Evolutionary conservation across 2,113 vertebrate species (phyloP).

Genomic region (Sinocyclocheilus anophthalmus): DNA sequence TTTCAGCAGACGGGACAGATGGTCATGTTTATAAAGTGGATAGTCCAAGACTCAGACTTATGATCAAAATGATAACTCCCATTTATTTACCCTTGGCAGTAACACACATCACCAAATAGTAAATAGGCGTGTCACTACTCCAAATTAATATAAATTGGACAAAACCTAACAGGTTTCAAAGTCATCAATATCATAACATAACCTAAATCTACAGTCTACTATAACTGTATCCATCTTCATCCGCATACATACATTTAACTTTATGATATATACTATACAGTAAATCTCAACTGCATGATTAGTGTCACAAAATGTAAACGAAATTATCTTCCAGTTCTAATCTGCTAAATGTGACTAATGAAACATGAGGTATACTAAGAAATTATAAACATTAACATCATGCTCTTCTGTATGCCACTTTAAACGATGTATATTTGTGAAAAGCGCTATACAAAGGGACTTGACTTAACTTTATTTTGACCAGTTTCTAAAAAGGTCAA

Average conservation of each 20-base stretch:
- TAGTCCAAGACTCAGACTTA: neutral
- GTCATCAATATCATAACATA: too few relatives aligned
- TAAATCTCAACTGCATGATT: neutral
- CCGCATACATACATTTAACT: neutral
- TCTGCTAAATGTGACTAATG: neutral
- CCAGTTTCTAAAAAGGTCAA: neutral
- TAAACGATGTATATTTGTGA: too few relatives aligned
- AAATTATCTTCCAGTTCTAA: neutral
- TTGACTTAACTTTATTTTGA: neutral
- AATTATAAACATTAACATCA: neutral
- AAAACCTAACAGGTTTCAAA: too few relatives aligned
- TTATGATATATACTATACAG: neutral
- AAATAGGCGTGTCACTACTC: too few relatives aligned
- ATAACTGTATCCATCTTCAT: neutral
- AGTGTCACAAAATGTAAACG: neutral
- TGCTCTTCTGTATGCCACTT: neutral
- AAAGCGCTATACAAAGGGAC: neutral
- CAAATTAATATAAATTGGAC: too few relatives aligned
- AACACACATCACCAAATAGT: too few relatives aligned
- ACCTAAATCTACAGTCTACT: too few relatives aligned
- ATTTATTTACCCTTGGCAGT: too few relatives aligned
- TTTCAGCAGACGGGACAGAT: slow-evolving; percentile 3
- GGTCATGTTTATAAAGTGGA: slow-evolving; percentile 42
- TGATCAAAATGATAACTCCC: neutral
- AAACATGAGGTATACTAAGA: neutral